These are phyloP conservation scores for Apantesis nais DNA, from an alignment of 2,888 invertebrate species.

Conservation along the genomic window DNA sequence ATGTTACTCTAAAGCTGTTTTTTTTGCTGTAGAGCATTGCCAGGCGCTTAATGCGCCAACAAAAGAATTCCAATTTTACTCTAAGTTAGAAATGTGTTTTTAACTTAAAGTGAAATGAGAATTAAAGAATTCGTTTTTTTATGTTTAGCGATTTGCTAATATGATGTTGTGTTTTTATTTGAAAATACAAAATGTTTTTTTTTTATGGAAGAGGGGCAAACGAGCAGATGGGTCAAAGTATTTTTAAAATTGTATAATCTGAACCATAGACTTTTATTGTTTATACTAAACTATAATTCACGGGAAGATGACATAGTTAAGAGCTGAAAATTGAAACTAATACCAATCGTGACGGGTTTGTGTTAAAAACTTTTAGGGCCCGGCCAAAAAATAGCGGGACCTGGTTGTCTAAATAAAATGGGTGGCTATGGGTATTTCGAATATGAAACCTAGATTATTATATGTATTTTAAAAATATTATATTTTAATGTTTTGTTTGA, in stretches of 20 bases:
- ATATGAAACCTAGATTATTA: too few relatives aligned
- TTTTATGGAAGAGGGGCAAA: too few relatives aligned
- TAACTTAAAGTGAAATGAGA: slow-evolving; percentile 14
- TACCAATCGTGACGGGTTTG: neutral
- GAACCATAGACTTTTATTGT: neutral
- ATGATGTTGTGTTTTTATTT: neutral
- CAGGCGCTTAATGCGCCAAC: slow-evolving; percentile 29
- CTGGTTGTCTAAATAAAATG: too few relatives aligned
- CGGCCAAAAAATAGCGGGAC: too few relatives aligned
- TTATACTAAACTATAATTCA: neutral
- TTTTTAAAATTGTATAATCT: neutral
- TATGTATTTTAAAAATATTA: too few relatives aligned
- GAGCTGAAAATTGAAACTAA: neutral
- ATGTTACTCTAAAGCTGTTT: slow-evolving; percentile 40
- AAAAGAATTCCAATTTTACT: slow-evolving; percentile 10
- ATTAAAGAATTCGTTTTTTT: slow-evolving; percentile 16
- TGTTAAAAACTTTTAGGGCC: too few relatives aligned
- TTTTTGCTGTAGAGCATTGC: slow-evolving; percentile 28
- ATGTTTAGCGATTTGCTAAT: neutral
- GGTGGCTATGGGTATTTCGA: too few relatives aligned
- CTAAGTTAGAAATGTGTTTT: neutral
- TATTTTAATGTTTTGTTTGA: too few relatives aligned
- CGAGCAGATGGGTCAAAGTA: too few relatives aligned
- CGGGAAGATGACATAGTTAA: neutral
- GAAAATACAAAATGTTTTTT: neutral